Conservation (phyloP, 2,113 vertebrate genomes). For the Corapipo altera region DNA sequence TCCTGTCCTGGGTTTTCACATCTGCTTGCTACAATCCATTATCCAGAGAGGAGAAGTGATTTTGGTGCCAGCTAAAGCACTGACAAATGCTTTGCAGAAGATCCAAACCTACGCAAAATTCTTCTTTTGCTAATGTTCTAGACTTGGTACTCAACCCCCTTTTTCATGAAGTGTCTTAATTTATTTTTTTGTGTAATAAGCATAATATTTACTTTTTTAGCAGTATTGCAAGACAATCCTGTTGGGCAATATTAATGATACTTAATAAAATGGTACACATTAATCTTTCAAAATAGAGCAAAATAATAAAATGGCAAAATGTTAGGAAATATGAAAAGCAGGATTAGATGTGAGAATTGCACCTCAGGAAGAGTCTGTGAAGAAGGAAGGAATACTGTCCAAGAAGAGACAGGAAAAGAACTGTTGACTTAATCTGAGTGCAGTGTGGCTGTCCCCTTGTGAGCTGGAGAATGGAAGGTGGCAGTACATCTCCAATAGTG, state of each 20-base stretch:
- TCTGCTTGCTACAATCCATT: not conserved
- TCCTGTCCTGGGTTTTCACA: not conserved
- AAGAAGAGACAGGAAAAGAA: not conserved
- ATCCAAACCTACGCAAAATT: not conserved
- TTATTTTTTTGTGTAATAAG: not conserved
- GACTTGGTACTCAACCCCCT: not conserved
- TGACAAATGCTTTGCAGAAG: not conserved
- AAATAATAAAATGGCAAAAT: not conserved
- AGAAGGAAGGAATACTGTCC: not conserved
- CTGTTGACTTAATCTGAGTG: not conserved
- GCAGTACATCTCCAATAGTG: rapidly evolving
- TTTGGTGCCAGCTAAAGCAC: not conserved
- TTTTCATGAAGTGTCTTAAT: not conserved
- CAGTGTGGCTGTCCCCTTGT: not conserved
- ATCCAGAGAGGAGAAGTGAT: not conserved
- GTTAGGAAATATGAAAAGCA: not conserved
- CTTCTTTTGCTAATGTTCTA: not conserved
- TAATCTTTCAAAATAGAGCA: not conserved
- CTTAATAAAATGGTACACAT: not conserved
- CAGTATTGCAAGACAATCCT: not conserved
- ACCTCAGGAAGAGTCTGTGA: not conserved
- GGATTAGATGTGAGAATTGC: not conserved
- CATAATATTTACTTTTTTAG: not conserved
- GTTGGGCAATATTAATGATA: not conserved
- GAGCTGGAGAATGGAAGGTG: not conserved